Base-by-base conservation (phyloP, 2,113 vertebrate species). In the Rhabdornis inornatus region DNA sequence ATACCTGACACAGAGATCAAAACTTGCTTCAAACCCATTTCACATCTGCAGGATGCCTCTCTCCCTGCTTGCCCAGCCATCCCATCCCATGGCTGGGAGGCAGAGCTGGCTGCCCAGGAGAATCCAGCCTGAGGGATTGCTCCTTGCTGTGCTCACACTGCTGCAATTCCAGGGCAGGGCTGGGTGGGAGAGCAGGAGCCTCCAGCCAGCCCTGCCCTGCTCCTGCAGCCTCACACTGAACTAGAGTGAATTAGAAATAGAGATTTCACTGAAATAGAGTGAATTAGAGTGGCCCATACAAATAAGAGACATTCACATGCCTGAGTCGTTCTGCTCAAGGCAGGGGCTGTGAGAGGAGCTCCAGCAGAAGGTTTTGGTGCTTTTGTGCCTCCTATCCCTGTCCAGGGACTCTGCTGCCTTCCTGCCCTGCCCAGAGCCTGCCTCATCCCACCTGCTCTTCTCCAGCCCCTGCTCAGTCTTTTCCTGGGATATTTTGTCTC, bases 21-120 rank as follows among this genome's bases (percentile, higher is more conserved):
- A 53, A 50, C 30, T 40, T 2, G 10, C 33, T 78, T 53, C 80
- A 31, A 49, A 17, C 4, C 33, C 3, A 0, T 86, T 50, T n/a
- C 45, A 24, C 59, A 25, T 5, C 47, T 25, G 42, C 18, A 75
- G 50, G 57, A 15, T 7, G 53, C 37, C 22, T 70, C 35, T 31
- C 45, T 50, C 35, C 37, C 59, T 44, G 57, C 8, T 9, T 27
- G 22, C 42, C 16, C 0, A 0, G 7, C 28, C 50, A 1, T n/a
- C 45, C 13, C 7, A 5, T 11, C 5, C 11, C 15, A 1, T 7
- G 42, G 3, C 60, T 86, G 55, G 3, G 1, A 89, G 60, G 83
- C 5, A 2, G 42, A 63, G 56, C 56, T 79, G 15, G 71, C 12
- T n/a, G 89, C 47, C 35, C 55, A 30, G 4, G 30, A 4, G 44